Base-by-base conservation (phyloP, 64 coral and sea anemone species). In the Stichodactyla helianthus region DNA sequence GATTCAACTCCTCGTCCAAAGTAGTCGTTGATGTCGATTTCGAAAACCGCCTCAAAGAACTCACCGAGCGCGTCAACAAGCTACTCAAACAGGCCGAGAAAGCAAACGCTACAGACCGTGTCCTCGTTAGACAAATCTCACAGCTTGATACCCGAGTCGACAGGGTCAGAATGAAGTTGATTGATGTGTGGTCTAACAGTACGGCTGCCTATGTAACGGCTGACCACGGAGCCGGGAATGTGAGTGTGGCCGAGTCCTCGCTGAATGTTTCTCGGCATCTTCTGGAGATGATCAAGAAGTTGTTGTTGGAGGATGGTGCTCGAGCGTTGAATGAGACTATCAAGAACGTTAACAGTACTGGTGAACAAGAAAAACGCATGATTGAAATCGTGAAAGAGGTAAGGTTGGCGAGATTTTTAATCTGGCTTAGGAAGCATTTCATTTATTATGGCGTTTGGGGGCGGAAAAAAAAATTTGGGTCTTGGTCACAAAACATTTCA, bases 361-460 rank as follows among this genome's bases (percentile, higher is more conserved):
- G 85, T 19, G 87, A 92, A 53, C 86, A 92, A 52, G 88, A 87
- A 17, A 61, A 84, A 15, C 85, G 91, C 25, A 85, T 96, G 85
- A 74, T 13, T 82, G 88, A 93, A 87, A 93, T 96, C 56, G 54
- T 67, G 7, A 88, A 89, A 87, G 84, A 96, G 79, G 94, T 96
- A 89, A 23, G 52, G 83, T 14, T 44, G 13, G 5, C n/a, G n/a
- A 62, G 7, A 65, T 5, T 15, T 60, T 60, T 5, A 60, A 60
- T 17, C 18, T 15, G 14, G 3, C 7, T 62, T 18, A 61, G 13
- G 12, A 61, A 13, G 19, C n/a, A n/a, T n/a, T n/a, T n/a, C n/a
- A n/a, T n/a, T n/a, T n/a, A n/a, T n/a, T n/a, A n/a, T n/a, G n/a
- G n/a, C n/a, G n/a, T n/a, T n/a, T n/a, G n/a, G n/a, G n/a, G n/a